Evolutionary conservation across 2,797 vertebrate genomes (phyloP).

Genomic region (Alauda arvensis): DNA sequence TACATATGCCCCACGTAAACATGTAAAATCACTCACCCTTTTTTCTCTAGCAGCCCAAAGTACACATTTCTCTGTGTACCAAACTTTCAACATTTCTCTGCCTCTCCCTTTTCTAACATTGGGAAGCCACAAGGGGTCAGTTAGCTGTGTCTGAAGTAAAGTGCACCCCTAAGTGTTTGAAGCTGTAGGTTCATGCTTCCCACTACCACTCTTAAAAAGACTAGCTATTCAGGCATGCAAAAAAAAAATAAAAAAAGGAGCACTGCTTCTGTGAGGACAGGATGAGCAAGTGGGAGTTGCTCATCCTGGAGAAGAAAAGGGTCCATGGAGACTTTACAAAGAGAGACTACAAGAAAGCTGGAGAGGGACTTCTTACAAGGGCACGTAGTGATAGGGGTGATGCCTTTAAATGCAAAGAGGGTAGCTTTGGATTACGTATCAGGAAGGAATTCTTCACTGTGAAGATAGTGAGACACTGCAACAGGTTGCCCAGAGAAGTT

Average conservation of each 20-base stretch:
- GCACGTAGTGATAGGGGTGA: neutral
- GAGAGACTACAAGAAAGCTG: neutral
- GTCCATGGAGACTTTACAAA: neutral
- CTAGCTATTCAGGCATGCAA: neutral
- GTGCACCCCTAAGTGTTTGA: neutral
- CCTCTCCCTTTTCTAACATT: neutral
- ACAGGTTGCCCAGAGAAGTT: neutral
- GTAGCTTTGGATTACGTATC: neutral
- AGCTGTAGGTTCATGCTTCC: neutral
- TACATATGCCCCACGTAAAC: neutral
- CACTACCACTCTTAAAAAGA: neutral
- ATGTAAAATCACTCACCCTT: neutral
- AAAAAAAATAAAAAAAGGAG: neutral
- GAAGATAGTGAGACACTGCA: neutral
- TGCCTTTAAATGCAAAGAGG: neutral
- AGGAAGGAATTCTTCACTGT: neutral
- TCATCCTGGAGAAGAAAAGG: neutral
- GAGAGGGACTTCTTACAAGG: neutral
- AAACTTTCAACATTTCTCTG: neutral
- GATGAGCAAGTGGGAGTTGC: fast-evolving
- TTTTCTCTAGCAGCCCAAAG: neutral
- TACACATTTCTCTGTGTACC: neutral
- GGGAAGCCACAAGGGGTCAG: neutral
- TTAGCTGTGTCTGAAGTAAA: neutral
- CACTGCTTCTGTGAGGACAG: neutral